Conservation (phyloP, 2,888 invertebrate species). For the Mythimna lalbum region DNA sequence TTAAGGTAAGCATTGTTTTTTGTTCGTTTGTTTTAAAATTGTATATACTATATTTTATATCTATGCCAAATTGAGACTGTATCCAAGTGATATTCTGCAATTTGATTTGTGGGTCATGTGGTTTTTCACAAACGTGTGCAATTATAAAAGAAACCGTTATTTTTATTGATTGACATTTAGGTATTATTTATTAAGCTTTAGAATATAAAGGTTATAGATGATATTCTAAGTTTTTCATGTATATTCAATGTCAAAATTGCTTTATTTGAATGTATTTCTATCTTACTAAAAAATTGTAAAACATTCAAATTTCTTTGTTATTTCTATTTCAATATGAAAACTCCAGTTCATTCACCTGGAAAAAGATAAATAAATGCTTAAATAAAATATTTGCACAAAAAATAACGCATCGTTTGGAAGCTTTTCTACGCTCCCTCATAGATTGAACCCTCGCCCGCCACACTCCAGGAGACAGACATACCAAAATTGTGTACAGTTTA, state of each 20-base stretch:
- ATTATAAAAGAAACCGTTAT: conserved; percentile 18
- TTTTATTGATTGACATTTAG: not conserved
- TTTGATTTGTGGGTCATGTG: conserved; percentile 45
- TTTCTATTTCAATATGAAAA: conserved; percentile 33
- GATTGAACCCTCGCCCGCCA: conserved; percentile 82
- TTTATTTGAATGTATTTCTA: not conserved
- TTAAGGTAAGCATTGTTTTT: conserved; percentile 65
- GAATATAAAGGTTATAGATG: not conserved
- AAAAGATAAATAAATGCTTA: conserved; percentile 78
- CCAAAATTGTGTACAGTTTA: conserved; percentile 67
- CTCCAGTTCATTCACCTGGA: conserved; percentile 71
- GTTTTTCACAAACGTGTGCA: conserved; percentile 31
- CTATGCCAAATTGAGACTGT: conserved; percentile 9
- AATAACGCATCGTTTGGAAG: conserved; percentile 77
- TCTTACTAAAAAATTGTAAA: not conserved
- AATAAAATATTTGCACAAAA: conserved; percentile 77
- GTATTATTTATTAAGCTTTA: not conserved
- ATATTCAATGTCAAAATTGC: too few relatives aligned
- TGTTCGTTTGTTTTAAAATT: not conserved
- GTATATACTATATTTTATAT: not conserved
- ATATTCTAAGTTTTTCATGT: not conserved
- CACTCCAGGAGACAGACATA: conserved; percentile 81
- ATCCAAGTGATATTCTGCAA: not conserved
- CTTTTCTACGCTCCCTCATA: conserved; percentile 81
- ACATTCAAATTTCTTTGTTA: not conserved